Evolutionary conservation across 2,888 invertebrate species (phyloP).

Genomic region (Boloria selene): DNA sequence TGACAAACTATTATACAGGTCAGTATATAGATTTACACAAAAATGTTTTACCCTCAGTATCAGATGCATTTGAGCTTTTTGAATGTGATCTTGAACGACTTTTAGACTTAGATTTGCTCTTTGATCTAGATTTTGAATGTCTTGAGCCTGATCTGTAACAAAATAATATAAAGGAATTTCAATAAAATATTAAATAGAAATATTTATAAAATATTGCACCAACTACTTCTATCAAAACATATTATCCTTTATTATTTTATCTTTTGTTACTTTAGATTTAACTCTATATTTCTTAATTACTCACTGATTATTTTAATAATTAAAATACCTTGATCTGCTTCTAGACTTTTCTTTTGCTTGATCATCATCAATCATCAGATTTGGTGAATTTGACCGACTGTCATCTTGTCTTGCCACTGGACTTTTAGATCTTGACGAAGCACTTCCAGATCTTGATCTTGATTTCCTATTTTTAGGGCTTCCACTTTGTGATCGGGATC

Average conservation of each 20-base stretch:
- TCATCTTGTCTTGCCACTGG: constrained; percentile 62
- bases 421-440: constrained; percentile 63
- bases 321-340: constrained; percentile 65
- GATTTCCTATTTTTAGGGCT: constrained; percentile 67
- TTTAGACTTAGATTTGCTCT: constrained; percentile 72
- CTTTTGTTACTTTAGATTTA: too few species aligned
- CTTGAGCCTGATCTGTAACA: constrained; percentile 60
- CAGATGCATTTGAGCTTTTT: constrained; percentile 67
- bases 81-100: constrained; percentile 73
- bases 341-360: constrained; percentile 64
- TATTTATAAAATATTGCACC: neutral
- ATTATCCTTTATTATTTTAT: too few species aligned
- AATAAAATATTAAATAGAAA: neutral
- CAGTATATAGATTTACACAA: neutral
- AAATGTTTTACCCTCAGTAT: constrained; percentile 47
- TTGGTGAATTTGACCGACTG: constrained; percentile 79
- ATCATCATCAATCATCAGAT: constrained; percentile 79
- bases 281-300: too few species aligned
- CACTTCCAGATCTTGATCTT: constrained; percentile 57
- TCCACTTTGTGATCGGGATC: constrained; percentile 70
- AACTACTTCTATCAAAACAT: too few species aligned
- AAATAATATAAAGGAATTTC: neutral
- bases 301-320: too few species aligned
- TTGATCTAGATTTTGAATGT: constrained; percentile 68
- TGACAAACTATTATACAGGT: too few species aligned